A percentile compares a stretch with the other conserved stretches of the same genome.
These are phyloP conservation scores for Meles meles DNA, from an alignment of 2,113 vertebrate species.

Conservation along the genomic window DNA sequence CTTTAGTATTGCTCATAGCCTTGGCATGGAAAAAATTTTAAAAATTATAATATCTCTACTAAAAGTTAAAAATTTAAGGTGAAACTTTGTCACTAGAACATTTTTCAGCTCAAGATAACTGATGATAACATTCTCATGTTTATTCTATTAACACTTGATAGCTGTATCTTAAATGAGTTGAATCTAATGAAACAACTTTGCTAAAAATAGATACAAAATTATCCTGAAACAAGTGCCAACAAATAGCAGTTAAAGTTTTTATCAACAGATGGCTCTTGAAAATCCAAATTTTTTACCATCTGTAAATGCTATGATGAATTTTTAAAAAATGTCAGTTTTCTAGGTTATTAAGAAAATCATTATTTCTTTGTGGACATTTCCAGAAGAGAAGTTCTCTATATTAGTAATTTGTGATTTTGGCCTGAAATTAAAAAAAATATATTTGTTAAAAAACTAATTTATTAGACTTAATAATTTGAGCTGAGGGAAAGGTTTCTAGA, in stretches of 20 bases:
- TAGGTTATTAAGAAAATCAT: neutral
- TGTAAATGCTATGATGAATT: neutral
- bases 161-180: neutral
- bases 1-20: neutral
- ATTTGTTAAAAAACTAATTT: neutral
- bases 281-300: slow-evolving; percentile 39
- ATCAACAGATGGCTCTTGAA: slow-evolving; percentile 50
- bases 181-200: slow-evolving; percentile 10
- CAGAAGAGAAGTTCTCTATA: neutral
- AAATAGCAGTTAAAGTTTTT: neutral
- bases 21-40: neutral
- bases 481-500: neutral
- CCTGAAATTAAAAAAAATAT: neutral
- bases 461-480: neutral
- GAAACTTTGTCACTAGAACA: neutral
- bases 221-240: slow-evolving; percentile 1
- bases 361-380: neutral
- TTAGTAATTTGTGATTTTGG: neutral
- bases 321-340: neutral
- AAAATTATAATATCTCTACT: neutral
- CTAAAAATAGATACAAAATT: slow-evolving; percentile 45
- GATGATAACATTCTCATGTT: neutral
- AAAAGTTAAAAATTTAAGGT: neutral
- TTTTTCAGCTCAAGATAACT: neutral
- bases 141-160: neutral